Conservation (phyloP, 1,140 invertebrate species). For the Brachystomella parvula region DNA sequence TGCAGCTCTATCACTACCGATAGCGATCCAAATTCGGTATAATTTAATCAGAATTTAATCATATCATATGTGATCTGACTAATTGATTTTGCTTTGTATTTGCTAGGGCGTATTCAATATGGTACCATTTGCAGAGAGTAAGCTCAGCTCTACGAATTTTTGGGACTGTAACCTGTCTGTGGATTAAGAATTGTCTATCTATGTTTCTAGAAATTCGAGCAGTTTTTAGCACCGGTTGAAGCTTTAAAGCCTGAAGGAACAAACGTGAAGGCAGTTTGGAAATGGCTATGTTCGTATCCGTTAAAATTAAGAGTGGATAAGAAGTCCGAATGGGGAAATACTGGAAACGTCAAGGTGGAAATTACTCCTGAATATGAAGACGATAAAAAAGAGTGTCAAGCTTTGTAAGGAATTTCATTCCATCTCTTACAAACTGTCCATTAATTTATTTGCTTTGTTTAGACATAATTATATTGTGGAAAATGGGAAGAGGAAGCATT, state of each 20-base stretch:
- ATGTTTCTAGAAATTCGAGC: slow-evolving; percentile 26
- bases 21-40: slow-evolving; percentile 44
- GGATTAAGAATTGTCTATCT: slow-evolving; percentile 30
- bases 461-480: not conserved
- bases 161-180: slow-evolving; percentile 28
- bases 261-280: slow-evolving; percentile 58
- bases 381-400: slow-evolving; percentile 50
- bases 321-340: slow-evolving; percentile 42
- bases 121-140: slow-evolving; percentile 40
- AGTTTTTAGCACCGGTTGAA: slow-evolving; percentile 17
- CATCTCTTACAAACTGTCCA: not conserved
- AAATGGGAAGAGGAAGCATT: not conserved
- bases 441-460: slow-evolving; percentile 2
- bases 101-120: slow-evolving; percentile 48
- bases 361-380: slow-evolving; percentile 47
- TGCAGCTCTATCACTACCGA: slow-evolving; percentile 47
- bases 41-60: too few species aligned
- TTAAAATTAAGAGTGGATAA: slow-evolving; percentile 46
- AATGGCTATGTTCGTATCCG: slow-evolving; percentile 48
- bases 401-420: slow-evolving; percentile 46
- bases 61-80: too few species aligned
- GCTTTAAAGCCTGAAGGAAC: slow-evolving; percentile 41
- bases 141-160: slow-evolving; percentile 39
- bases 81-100: too few species aligned
- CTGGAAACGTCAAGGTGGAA: slow-evolving; percentile 51